Evolutionary conservation across 2,888 invertebrate species (phyloP).

Genomic region (Pristionchus japonicus): DNA sequence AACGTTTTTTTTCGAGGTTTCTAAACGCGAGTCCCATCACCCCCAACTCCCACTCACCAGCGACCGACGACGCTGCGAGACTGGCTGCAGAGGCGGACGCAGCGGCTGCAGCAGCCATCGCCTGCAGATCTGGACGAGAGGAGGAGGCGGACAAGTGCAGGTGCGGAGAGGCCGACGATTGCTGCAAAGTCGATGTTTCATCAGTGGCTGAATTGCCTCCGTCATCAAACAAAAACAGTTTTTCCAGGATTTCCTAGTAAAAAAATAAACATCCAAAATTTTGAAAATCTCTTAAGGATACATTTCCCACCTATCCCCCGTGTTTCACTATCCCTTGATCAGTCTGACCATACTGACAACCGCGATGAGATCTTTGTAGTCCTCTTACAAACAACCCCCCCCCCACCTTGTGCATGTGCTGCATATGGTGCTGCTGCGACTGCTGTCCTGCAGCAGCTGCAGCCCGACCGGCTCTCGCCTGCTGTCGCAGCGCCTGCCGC

Average conservation of each 20-base stretch:
- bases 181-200: neutral
- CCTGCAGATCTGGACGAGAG: neutral
- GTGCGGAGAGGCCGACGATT: neutral
- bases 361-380: too few relatives aligned
- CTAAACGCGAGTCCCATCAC: too few relatives aligned
- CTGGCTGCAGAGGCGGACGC: neutral
- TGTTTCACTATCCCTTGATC: neutral
- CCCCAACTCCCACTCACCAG: neutral
- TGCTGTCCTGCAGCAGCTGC: conserved; percentile 19
- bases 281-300: too few relatives aligned
- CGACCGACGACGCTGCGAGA: conserved; percentile 2
- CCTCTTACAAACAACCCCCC: neutral
- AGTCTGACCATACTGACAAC: too few relatives aligned
- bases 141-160: neutral
- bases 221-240: too few relatives aligned
- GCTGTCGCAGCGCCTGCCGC: conserved; percentile 41
- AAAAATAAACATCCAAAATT: too few relatives aligned
- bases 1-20: too few relatives aligned
- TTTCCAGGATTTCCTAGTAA: too few relatives aligned
- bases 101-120: neutral
- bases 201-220: too few relatives aligned
- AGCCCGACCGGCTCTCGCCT: conserved; percentile 1
- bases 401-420: neutral
- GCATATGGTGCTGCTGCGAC: neutral
- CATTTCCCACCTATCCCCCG: too few relatives aligned